Percentiles rank a stretch among this genome's conserved stretches.
Evolutionary conservation across 2,888 invertebrate genomes (phyloP).

Genomic region (Eristalinus aeneus): DNA sequence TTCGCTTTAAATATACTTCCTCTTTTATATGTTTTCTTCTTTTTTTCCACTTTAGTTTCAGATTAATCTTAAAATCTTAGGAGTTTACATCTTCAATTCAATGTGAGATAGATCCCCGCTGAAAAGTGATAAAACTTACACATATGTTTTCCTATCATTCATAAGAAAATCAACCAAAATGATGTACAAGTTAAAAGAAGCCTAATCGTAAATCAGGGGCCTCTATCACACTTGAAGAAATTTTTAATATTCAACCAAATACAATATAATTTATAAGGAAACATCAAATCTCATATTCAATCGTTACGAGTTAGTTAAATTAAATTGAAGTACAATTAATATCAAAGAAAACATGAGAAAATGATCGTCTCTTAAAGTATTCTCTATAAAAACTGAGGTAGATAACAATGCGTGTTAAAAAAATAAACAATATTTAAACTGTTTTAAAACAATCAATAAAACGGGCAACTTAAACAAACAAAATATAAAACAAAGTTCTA

Average conservation of each 20-base stretch:
- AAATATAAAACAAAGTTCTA: constrained; percentile 20
- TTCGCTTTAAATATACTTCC: constrained; percentile 36
- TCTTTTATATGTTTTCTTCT: constrained; percentile 1
- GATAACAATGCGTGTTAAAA: constrained; percentile 57
- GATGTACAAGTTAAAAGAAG: not conserved
- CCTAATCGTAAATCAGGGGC: not conserved
- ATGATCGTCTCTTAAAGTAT: constrained; percentile 31
- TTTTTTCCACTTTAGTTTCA: constrained; percentile 23
- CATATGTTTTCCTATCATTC: not conserved
- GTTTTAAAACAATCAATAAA: constrained; percentile 52
- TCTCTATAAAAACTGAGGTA: constrained; percentile 66
- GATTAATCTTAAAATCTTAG: constrained; percentile 14
- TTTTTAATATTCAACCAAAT: not conserved
- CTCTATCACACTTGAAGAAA: not conserved
- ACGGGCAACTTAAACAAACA: constrained; percentile 49
- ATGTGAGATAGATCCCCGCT: not conserved
- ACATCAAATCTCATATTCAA: constrained; percentile 1
- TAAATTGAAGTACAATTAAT: constrained; percentile 66
- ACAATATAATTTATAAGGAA: constrained; percentile 10
- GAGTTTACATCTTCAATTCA: constrained; percentile 6
- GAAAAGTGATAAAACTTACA: not conserved
- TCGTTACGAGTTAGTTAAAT: constrained; percentile 20
- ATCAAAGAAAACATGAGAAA: constrained; percentile 38
- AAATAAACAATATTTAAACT: constrained; percentile 40
- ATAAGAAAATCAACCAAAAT: not conserved